These are phyloP conservation scores for Poeciliopsis retropinna DNA, from an alignment of 2,113 vertebrate genomes.

Conservation along the genomic window DNA sequence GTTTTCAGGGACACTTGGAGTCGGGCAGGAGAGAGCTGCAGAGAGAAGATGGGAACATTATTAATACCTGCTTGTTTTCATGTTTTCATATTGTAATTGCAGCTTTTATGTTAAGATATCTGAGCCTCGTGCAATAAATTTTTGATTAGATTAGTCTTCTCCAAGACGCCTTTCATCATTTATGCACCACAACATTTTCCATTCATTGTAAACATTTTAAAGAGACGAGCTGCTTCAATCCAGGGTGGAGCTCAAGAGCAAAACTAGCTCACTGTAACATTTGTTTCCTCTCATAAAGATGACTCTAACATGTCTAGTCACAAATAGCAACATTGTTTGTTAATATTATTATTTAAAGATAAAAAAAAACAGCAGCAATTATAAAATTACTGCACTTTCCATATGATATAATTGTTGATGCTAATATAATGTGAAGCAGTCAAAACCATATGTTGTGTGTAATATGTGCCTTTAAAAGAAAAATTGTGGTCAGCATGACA, in stretches of 20 bases:
- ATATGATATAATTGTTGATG: no score
- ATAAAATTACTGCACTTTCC: no score
- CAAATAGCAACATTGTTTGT: neutral
- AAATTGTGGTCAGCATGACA: neutral
- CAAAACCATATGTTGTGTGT: neutral
- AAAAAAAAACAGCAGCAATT: neutral
- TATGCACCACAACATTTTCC: neutral
- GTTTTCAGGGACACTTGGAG: slow-evolving; percentile 84
- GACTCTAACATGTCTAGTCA: neutral
- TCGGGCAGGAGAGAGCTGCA: slow-evolving; percentile 88
- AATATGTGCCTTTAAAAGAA: neutral
- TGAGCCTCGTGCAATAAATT: neutral
- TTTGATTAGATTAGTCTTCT: neutral
- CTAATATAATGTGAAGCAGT: neutral
- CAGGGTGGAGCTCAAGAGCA: neutral
- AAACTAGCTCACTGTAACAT: no score
- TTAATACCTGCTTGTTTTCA: neutral
- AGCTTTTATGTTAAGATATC: neutral
- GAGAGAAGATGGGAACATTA: slow-evolving; percentile 6
- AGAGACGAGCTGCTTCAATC: neutral
- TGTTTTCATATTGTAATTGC: neutral
- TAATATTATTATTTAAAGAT: neutral
- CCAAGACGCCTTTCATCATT: neutral
- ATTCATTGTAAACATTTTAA: neutral
- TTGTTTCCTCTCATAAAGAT: neutral